Evolutionary conservation across 1,140 invertebrate species (phyloP).

Genomic region (Brachionus angularis): DNA sequence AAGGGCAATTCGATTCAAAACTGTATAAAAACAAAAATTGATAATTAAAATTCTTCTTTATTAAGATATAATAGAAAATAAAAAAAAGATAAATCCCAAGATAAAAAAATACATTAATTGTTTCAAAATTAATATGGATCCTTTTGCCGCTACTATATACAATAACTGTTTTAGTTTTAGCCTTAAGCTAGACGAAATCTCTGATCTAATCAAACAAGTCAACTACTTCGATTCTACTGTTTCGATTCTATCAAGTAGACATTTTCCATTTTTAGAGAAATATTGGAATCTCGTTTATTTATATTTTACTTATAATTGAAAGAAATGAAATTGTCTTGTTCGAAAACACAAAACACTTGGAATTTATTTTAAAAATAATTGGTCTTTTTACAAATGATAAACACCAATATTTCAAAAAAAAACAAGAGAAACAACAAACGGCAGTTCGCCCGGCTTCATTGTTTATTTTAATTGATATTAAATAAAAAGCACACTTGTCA

Average conservation of each 20-base stretch:
- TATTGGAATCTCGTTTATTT: conserved; percentile 22
- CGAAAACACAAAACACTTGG: conserved; percentile 58
- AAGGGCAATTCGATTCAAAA: no score
- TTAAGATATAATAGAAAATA: no score
- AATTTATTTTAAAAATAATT: conserved; percentile 63
- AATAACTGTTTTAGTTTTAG: no score
- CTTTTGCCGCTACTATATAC: no score
- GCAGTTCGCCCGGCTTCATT: conserved; percentile 76
- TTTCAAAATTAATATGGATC: no score
- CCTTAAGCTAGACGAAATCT: conserved; percentile 6
- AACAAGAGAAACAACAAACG: neutral
- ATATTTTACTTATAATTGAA: conserved; percentile 55
- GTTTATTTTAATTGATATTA: conserved; percentile 72
- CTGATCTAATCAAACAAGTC: conserved; percentile 19
- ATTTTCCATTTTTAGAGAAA: conserved; percentile 9
- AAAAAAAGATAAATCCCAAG: no score
- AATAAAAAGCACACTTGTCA: conserved; percentile 72
- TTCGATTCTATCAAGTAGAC: neutral
- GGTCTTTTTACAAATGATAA: conserved; percentile 56
- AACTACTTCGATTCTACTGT: neutral
- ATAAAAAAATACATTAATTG: no score
- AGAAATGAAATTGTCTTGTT: conserved; percentile 69
- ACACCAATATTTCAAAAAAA: conserved; percentile 50
- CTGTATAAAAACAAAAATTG: no score
- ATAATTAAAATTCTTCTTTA: no score